Evolutionary conservation across 23 tunicate species (phyloP), one percentile per base, ranked within the genome.

Genomic region (Corella eumyota): DNA sequence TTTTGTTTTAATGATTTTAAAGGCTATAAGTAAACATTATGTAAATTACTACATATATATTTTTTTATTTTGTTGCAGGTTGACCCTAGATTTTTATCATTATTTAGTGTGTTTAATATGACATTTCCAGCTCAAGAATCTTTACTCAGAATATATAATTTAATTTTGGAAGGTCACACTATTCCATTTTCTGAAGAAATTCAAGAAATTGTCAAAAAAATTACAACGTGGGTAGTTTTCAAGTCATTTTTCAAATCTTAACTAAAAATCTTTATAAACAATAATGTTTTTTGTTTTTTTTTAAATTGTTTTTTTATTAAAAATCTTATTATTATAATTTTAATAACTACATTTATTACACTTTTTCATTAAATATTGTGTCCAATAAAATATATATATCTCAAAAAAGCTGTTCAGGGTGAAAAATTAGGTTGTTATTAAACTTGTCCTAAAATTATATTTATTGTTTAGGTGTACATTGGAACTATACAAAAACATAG

Each of bases 91-190:
- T 93, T 93, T 56, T 60, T 93, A 60, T 77, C 95, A 6, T 70
- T 93, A 23, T 93, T 93, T 61, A 84, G 90, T 55, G 93, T 83
- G 7, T 93, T 93, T 83, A 93, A 93, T 79, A 93, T 93, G 99
- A 85, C 99, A 13, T 93, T 93, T 62, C 99, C 99, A 45, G 74
- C 99, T 36, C 88, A 93, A 30, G 99, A 93, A 59, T 93, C 99
- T 2, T 60, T 93, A 25, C 65, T 79, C 58, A 90, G 78, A 27
- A 93, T 93, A 25, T 93, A 93, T 54, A 73, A 70, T 26, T 93
- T 95, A 28, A 93, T 93, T 20, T 62, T 93, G 30, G 40, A 59
- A 3, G 99, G 99, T 3, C 99, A 93, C 56, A 52, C 68, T 25
- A 62, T 77, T 44, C 99, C 99, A 19, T 93, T 93, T 36, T 36